Conservation (phyloP, 2,888 invertebrate species). For the Gryllus longicercus region DNA sequence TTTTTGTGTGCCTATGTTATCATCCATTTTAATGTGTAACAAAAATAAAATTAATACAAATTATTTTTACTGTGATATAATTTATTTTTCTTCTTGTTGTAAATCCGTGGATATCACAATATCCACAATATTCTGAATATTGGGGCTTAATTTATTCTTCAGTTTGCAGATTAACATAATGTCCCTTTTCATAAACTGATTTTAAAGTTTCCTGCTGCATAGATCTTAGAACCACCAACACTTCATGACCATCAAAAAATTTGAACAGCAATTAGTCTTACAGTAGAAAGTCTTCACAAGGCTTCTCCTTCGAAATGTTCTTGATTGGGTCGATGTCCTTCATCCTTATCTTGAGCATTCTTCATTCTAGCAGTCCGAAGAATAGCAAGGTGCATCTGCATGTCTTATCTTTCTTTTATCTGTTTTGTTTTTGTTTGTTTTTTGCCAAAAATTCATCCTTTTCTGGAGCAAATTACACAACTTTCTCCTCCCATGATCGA, state of each 20-base stretch:
- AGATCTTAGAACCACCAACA: not conserved
- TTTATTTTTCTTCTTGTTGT: not conserved
- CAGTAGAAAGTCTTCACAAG: not conserved
- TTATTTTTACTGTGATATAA: no score
- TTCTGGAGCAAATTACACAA: no score
- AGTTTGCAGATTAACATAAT: not conserved
- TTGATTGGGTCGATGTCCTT: not conserved
- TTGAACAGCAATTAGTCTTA: not conserved
- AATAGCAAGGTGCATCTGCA: not conserved
- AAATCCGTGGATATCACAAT: not conserved
- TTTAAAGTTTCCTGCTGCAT: not conserved
- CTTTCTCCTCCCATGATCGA: no score
- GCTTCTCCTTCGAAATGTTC: not conserved
- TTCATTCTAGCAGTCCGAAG: not conserved
- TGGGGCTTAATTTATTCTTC: not conserved
- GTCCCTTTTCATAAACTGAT: not conserved
- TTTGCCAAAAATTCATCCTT: no score
- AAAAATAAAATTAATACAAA: no score
- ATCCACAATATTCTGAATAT: not conserved
- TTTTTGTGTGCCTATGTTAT: no score
- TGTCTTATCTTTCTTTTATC: no score
- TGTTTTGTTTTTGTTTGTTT: no score
- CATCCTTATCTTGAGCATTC: not conserved
- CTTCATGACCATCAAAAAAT: not conserved
- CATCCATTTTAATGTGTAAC: no score